Percentiles rank a stretch among this genome's conserved stretches.
Conservation (phyloP, 2,113 vertebrate species). For the Theristicus caerulescens region DNA sequence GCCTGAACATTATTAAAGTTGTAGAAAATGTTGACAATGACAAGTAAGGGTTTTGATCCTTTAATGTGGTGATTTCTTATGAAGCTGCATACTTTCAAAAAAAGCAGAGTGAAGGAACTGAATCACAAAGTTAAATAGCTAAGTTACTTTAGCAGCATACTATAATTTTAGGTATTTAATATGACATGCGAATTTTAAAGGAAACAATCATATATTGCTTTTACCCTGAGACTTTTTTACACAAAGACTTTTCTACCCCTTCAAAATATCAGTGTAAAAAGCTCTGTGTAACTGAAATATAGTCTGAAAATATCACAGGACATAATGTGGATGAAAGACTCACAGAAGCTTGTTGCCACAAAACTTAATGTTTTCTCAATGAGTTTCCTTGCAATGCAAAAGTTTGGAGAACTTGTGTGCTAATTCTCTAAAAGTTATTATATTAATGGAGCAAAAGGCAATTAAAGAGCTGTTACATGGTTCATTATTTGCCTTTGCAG, state of each 20-base stretch:
- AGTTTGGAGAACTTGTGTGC: background rate
- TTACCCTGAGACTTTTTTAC: background rate
- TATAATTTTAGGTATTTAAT: background rate
- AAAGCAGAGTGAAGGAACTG: background rate
- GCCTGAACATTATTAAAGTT: background rate
- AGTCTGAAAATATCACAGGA: background rate
- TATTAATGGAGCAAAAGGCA: background rate
- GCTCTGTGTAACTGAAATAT: background rate
- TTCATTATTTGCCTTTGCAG: background rate
- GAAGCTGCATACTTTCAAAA: background rate
- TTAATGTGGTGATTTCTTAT: background rate
- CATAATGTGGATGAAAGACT: background rate
- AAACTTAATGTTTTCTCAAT: background rate
- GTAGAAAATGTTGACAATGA: background rate
- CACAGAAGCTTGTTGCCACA: background rate
- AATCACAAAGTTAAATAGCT: background rate
- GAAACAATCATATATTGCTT: background rate
- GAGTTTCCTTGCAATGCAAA: background rate
- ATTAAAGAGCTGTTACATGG: background rate
- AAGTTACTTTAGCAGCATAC: background rate
- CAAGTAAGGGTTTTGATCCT: background rate
- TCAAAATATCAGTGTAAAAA: background rate
- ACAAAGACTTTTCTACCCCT: fast-evolving
- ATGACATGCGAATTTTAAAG: background rate
- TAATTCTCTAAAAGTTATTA: background rate